These are phyloP conservation scores for Yponomeuta plumbellus DNA, from an alignment of 2,888 invertebrate genomes.

Conservation along the genomic window DNA sequence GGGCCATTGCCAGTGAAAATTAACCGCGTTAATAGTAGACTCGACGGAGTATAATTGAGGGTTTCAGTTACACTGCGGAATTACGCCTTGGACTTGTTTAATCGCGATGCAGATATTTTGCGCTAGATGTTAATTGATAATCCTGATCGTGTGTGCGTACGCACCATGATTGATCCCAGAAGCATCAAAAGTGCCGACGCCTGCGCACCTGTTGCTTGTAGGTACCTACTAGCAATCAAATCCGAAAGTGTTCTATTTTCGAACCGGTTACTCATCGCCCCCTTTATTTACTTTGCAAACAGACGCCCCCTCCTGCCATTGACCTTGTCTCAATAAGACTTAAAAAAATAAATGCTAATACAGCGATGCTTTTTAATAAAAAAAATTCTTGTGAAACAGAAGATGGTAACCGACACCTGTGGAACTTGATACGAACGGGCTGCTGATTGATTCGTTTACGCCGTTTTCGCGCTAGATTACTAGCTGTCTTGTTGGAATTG, in stretches of 20 bases:
- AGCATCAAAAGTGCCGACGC: constrained; percentile 20
- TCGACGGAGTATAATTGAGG: background rate
- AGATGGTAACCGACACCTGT: constrained; percentile 1
- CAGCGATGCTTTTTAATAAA: constrained; percentile 7
- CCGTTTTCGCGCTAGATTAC: constrained; percentile 5
- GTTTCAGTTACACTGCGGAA: background rate
- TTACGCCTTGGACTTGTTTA: background rate
- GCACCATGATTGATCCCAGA: constrained; percentile 4
- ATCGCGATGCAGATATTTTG: background rate
- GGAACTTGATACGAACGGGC: background rate
- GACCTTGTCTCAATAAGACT: constrained; percentile 50
- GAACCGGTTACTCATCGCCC: constrained; percentile 57
- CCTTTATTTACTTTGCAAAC: constrained; percentile 60
- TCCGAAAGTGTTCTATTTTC: constrained; percentile 65
- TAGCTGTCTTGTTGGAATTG: constrained; percentile 10
- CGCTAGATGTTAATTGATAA: background rate
- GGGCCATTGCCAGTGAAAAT: constrained; percentile 1
- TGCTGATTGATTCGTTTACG: constrained; percentile 14
- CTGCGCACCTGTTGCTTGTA: constrained; percentile 48
- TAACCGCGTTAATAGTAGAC: background rate
- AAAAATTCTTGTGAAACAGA: background rate
- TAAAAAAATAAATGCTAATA: constrained; percentile 10
- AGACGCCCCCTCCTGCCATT: constrained; percentile 62
- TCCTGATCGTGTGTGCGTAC: constrained; percentile 3
- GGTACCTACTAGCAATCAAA: constrained; percentile 43